Conservation (phyloP, 2,797 vertebrate species). For the Cetoscarus ocellatus region DNA sequence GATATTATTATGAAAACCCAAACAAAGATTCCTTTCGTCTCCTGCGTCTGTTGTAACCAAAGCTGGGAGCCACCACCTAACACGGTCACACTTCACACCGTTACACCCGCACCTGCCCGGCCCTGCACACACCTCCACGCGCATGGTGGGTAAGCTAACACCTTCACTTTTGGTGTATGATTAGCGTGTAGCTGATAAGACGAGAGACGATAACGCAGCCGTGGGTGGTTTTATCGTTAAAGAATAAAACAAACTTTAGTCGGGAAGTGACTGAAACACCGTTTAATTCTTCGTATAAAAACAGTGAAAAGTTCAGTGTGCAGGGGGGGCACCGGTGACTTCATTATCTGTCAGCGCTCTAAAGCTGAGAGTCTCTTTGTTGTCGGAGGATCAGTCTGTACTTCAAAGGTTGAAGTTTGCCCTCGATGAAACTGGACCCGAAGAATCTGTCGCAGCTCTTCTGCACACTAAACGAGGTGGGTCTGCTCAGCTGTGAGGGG, state of each 20-base stretch:
- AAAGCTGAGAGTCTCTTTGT: slow-evolving; percentile 69
- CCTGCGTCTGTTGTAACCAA: too few species aligned
- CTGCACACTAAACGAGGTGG: neutral
- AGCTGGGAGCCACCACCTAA: too few species aligned
- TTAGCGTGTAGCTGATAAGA: neutral
- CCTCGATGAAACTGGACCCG: slow-evolving; percentile 61
- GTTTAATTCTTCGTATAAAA: neutral
- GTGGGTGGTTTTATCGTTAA: too few species aligned
- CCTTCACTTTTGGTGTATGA: neutral
- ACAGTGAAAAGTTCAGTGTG: neutral
- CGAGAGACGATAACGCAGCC: neutral
- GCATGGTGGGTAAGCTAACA: slow-evolving; percentile 24
- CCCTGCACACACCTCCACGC: slow-evolving; percentile 31
- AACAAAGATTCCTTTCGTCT: too few species aligned
- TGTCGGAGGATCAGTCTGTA: slow-evolving; percentile 54
- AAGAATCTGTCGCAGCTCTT: slow-evolving; percentile 8
- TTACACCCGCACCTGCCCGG: slow-evolving; percentile 14
- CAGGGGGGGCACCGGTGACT: slow-evolving; percentile 42
- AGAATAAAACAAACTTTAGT: too few species aligned
- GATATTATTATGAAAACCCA: too few species aligned
- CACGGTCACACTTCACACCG: too few species aligned
- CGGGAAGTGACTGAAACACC: too few species aligned
- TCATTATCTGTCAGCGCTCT: slow-evolving; percentile 33
- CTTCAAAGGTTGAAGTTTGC: slow-evolving; percentile 73
- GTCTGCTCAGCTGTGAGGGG: slow-evolving; percentile 29